phyloP scores from a whole-genome alignment of 1,140 invertebrate species.

The Saccostrea echinata region DNA sequence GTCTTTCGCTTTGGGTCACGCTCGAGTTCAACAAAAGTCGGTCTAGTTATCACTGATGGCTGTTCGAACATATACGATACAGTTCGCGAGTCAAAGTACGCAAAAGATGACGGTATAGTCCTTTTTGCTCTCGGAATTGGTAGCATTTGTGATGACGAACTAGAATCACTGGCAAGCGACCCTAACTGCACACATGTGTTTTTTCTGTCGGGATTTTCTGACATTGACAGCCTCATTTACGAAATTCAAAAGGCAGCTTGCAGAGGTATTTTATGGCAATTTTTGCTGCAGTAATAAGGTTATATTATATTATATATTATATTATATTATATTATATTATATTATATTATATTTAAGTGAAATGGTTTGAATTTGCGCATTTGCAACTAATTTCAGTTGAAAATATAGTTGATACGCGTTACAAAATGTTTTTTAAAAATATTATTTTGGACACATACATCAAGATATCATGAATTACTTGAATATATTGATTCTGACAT shows the following conservation, averaged over 20 bases:
- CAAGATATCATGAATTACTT: too few relatives aligned
- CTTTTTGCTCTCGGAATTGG: slow-evolving; percentile 62
- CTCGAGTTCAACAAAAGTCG: slow-evolving; percentile 39
- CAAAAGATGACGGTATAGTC: slow-evolving; percentile 49
- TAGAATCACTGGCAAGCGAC: slow-evolving; percentile 51
- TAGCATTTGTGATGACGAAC: slow-evolving; percentile 48
- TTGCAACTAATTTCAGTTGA: too few relatives aligned
- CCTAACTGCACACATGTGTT: slow-evolving; percentile 61
- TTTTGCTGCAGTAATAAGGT: slow-evolving; percentile 8
- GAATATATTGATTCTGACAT: too few relatives aligned
- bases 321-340: too few relatives aligned
- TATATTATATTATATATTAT: too few relatives aligned
- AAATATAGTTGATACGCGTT: too few relatives aligned
- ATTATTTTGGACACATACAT: too few relatives aligned
- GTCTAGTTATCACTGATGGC: slow-evolving; percentile 60
- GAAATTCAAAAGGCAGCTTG: slow-evolving; percentile 62
- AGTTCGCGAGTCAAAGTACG: slow-evolving; percentile 20
- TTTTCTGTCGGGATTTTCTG: slow-evolving; percentile 55
- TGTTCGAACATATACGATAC: slow-evolving; percentile 45
- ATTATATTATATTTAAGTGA: too few relatives aligned
- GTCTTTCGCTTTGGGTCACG: slow-evolving; percentile 15
- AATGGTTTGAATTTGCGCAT: too few relatives aligned
- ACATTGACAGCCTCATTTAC: slow-evolving; percentile 59
- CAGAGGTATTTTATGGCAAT: slow-evolving; percentile 50
- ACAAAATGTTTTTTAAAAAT: too few relatives aligned